Conservation (phyloP, 2,113 vertebrate species). For the Serinus canaria region DNA sequence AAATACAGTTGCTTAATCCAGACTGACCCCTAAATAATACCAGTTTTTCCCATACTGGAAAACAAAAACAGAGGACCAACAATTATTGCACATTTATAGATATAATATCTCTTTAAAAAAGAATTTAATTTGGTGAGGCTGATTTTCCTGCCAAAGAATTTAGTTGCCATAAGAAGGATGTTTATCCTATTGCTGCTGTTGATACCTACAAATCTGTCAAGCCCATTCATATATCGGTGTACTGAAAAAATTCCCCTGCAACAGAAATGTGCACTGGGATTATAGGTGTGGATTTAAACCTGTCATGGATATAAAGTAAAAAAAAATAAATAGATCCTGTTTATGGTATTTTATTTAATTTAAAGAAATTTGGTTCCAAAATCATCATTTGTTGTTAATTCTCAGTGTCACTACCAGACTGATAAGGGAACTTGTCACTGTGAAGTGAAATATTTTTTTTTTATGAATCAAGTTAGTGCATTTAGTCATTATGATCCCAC, state of each 20-base stretch:
- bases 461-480: neutral
- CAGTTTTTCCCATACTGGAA: neutral
- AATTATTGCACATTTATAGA: neutral
- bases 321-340: neutral
- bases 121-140: neutral
- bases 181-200: neutral
- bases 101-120: neutral
- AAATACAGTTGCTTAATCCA: neutral
- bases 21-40: neutral
- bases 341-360: neutral
- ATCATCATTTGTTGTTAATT: neutral
- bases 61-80: neutral
- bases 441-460: neutral
- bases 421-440: neutral
- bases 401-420: neutral
- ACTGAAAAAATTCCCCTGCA: neutral
- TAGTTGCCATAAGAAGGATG: neutral
- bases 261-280: neutral
- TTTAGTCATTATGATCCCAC: neutral
- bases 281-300: neutral
- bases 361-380: neutral
- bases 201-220: neutral
- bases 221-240: accelerated
- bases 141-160: neutral
- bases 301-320: neutral